Evolutionary conservation across 1,140 invertebrate genomes (phyloP).

Genomic region (Caenorhabditis inopinata): DNA sequence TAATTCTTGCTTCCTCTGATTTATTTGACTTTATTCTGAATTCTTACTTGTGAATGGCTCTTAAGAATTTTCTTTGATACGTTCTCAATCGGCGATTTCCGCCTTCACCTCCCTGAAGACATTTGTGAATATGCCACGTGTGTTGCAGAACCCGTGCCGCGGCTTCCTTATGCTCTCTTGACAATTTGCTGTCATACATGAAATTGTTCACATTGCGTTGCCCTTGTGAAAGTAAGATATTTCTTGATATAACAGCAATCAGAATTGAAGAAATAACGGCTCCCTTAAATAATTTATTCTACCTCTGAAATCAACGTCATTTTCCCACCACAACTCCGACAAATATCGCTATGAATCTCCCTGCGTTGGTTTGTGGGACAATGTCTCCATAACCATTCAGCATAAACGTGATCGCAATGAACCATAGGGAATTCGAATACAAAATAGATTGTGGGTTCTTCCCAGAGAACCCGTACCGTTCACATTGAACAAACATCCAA

Average conservation of each 20-base stretch:
- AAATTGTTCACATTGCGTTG: constrained; percentile 64
- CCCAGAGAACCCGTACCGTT: constrained; percentile 43
- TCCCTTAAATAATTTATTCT: constrained; percentile 49
- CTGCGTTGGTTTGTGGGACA: constrained; percentile 98
- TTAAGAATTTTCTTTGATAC: constrained; percentile 62
- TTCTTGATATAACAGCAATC: constrained; percentile 64
- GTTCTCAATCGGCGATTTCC: constrained; percentile 53
- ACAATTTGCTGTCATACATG: constrained; percentile 64
- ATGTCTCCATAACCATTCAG: constrained; percentile 79
- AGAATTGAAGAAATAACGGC: constrained; percentile 65
- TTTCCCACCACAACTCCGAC: constrained; percentile 95
- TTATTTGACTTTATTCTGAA: no score
- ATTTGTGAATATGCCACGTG: constrained; percentile 64
- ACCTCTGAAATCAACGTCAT: not conserved
- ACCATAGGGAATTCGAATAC: constrained; percentile 66
- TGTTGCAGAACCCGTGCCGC: constrained; percentile 64
- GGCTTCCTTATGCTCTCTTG: constrained; percentile 59
- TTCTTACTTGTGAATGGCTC: constrained; percentile 60
- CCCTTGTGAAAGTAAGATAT: constrained; percentile 59
- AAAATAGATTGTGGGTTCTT: constrained; percentile 55
- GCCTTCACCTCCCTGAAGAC: constrained; percentile 50
- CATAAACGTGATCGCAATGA: constrained; percentile 61
- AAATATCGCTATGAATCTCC: constrained; percentile 92
- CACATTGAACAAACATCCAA: constrained; percentile 61
- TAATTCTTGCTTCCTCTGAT: no score